phyloP scores from a whole-genome alignment of 2,888 invertebrate genomes.

The Hartigia nigra region DNA sequence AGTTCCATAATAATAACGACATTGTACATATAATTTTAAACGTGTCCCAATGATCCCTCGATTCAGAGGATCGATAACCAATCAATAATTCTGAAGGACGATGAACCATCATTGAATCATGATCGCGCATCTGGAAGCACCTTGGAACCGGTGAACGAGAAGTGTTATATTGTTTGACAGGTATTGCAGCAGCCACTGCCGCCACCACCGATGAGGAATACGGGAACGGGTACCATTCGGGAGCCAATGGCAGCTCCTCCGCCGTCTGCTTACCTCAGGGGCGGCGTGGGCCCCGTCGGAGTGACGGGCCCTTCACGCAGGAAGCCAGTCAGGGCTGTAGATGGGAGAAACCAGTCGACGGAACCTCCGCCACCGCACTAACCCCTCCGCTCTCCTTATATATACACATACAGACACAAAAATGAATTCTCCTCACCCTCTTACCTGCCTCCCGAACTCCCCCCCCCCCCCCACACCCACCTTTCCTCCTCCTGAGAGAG shows the following conservation, averaged over 20 bases:
- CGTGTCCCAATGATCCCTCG: neutral
- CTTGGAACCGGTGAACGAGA: slow-evolving; percentile 12
- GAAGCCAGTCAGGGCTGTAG: slow-evolving; percentile 66
- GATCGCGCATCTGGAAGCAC: neutral
- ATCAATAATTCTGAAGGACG: neutral
- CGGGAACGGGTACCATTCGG: slow-evolving; percentile 63
- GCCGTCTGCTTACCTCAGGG: slow-evolving; percentile 56
- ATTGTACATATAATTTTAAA: neutral
- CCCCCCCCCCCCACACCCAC: too few species aligned
- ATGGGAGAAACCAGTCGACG: slow-evolving; percentile 66
- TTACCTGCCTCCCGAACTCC: slow-evolving; percentile 27
- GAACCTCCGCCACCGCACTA: slow-evolving; percentile 67
- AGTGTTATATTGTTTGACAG: slow-evolving; percentile 35
- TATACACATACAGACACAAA: slow-evolving; percentile 27
- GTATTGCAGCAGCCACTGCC: slow-evolving; percentile 63
- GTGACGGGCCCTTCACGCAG: slow-evolving; percentile 64
- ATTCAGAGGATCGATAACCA: neutral
- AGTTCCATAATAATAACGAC: neutral
- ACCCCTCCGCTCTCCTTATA: slow-evolving; percentile 53
- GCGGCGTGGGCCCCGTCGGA: slow-evolving; percentile 61
- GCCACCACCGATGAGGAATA: slow-evolving; percentile 57
- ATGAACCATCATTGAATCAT: neutral
- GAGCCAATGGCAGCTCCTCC: slow-evolving; percentile 60
- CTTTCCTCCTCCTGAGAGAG: too few species aligned
- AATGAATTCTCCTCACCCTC: slow-evolving; percentile 15